Evolutionary conservation across 2,113 vertebrate species (phyloP), one percentile per base, ranked within the genome.

Genomic region (Bufo bufo): DNA sequence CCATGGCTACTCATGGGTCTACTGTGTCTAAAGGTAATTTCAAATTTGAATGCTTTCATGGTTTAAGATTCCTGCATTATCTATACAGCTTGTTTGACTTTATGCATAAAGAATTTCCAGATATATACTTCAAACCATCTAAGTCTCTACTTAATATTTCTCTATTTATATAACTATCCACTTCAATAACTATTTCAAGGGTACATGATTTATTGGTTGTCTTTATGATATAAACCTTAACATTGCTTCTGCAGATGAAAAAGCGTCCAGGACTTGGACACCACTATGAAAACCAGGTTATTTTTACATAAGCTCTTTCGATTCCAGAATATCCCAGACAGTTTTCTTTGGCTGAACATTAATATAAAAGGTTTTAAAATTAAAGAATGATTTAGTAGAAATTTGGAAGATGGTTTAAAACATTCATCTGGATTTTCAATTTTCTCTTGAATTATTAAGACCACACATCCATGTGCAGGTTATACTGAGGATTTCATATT

Each of bases 291-390:
- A 74, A 71, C 12, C n/a, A 13, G 23, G 23, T 33, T 71, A 33
- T 71, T 71, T 71, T 71, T 71, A 71, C 6, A 74, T 47, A 47
- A 47, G 43, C 71, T 74, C 12, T 0, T 71, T 71, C 45, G 12
- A 71, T 12, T 43, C 69, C 71, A 47, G 43, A 74, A 74, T 74
- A 74, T 74, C 43, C 50, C n/a, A 54, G 77, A 58, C 77, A 79
- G 54, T 79, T 79, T 56, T 52, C 77, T 79, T 33, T 79, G 50
- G 50, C 77, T 79, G 50, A 12, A 79, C 17, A 58, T 33, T 52
- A 54, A 45, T 72, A 14, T 19, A 45, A 4, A 43, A 74, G 16
- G 71, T 47, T 74, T 71, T 47, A 47, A 74, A 47, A 74, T 74
- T 5, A 72, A 74, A 47, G 3, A 17, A 16, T 71, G 69, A 71